Evolutionary conservation across 2,888 invertebrate species (phyloP).

Genomic region (Coelinius sp.): DNA sequence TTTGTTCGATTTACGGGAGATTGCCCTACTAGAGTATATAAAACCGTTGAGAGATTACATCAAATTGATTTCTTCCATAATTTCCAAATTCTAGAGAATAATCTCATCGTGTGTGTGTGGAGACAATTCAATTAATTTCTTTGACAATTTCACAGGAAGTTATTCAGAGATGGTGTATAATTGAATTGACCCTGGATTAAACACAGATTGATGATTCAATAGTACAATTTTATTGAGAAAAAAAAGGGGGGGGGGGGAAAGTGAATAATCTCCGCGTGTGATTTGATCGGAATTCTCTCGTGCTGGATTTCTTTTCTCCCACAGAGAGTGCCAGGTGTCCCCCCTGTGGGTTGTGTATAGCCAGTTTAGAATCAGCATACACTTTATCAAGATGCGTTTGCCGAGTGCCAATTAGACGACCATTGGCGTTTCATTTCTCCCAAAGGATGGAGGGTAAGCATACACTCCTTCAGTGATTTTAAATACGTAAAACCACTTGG

Average conservation of each 20-base stretch:
- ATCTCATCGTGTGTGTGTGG: too few relatives aligned
- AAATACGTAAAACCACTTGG: slow-evolving; percentile 13
- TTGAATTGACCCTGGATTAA: neutral
- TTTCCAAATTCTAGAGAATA: neutral
- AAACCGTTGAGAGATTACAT: slow-evolving; percentile 1
- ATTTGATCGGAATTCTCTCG: slow-evolving; percentile 17
- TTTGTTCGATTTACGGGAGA: slow-evolving; percentile 14
- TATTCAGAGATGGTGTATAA: too few relatives aligned
- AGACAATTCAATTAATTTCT: too few relatives aligned
- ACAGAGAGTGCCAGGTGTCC: slow-evolving; percentile 47
- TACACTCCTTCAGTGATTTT: neutral
- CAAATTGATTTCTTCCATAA: neutral
- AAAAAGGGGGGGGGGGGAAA: neutral
- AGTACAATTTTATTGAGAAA: neutral
- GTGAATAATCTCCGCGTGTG: neutral
- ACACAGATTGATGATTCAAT: neutral
- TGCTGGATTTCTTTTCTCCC: slow-evolving; percentile 15
- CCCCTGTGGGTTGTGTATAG: neutral
- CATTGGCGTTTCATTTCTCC: slow-evolving; percentile 56
- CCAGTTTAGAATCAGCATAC: slow-evolving; percentile 43
- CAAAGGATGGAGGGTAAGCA: neutral
- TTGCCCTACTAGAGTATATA: neutral
- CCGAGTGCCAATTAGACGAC: slow-evolving; percentile 62
- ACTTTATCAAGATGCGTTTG: slow-evolving; percentile 53
- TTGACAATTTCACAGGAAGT: too few relatives aligned